Evolutionary conservation across 2,113 vertebrate genomes (phyloP).

Genomic region (Rhizomys pruinosus): DNA sequence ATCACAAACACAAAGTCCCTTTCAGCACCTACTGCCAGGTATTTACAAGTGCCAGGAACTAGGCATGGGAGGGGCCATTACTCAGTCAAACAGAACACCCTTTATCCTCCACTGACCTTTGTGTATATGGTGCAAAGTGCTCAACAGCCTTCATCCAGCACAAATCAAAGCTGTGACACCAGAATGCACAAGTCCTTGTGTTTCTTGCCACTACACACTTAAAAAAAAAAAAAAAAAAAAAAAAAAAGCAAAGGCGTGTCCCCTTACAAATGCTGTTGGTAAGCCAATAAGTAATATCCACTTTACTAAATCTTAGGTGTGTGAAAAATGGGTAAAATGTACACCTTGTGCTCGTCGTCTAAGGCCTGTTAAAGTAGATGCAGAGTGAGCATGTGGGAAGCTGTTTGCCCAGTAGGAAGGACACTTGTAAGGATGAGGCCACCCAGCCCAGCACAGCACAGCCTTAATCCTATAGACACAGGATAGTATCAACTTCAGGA

Average conservation of each 20-base stretch:
- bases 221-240: neutral
- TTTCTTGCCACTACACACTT: neutral
- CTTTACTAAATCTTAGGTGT: slow-evolving; percentile 6
- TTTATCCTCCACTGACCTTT: neutral
- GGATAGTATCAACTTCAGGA: neutral
- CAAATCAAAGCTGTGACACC: slow-evolving; percentile 11
- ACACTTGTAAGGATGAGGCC: too few relatives aligned
- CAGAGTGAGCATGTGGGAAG: neutral
- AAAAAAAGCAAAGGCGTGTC: slow-evolving; percentile 11
- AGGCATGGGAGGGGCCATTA: neutral
- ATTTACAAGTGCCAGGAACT: slow-evolving; percentile 3
- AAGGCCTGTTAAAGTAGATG: neutral
- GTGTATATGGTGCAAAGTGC: neutral
- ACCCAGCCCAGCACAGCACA: neutral
- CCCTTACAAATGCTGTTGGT: neutral
- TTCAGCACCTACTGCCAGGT: neutral
- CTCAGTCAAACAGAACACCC: neutral
- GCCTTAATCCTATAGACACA: neutral
- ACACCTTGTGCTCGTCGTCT: neutral
- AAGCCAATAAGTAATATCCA: neutral
- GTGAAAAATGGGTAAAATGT: neutral
- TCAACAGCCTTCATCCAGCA: neutral
- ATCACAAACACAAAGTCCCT: neutral
- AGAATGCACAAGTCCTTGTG: neutral
- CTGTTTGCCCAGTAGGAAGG: neutral